These are phyloP conservation scores for Nanorana parkeri DNA, from an alignment of 2,113 vertebrate species.

Conservation along the genomic window DNA sequence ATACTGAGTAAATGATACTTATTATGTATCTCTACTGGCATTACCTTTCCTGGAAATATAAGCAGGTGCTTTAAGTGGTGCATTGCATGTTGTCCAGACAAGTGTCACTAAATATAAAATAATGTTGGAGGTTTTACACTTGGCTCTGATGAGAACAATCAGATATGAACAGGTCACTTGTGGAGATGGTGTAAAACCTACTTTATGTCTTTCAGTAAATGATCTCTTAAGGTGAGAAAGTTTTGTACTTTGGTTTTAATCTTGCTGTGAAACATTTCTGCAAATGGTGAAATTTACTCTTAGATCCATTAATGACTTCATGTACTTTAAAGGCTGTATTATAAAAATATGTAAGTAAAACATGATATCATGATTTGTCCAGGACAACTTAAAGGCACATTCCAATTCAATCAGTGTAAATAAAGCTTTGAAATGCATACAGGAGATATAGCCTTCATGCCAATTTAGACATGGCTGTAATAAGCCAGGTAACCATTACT, in stretches of 20 bases:
- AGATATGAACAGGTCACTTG: constrained; percentile 27
- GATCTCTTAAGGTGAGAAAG: constrained; percentile 8
- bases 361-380: too few relatives aligned
- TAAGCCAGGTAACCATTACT: too few relatives aligned
- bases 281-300: neutral
- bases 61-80: constrained; percentile 12
- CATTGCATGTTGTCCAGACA: constrained; percentile 22
- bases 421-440: too few relatives aligned
- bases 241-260: neutral
- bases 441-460: too few relatives aligned
- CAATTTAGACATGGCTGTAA: too few relatives aligned
- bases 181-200: neutral
- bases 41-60: constrained; percentile 23
- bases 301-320: neutral
- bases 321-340: neutral
- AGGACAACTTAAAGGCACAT: too few relatives aligned
- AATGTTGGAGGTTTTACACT: constrained; percentile 5
- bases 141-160: constrained; percentile 39
- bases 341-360: too few relatives aligned
- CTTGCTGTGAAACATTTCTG: neutral
- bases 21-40: constrained; percentile 22
- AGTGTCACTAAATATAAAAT: constrained; percentile 34
- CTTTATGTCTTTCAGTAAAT: constrained; percentile 15
- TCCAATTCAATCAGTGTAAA: too few relatives aligned
- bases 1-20: constrained; percentile 39